Evolutionary conservation across 2,797 vertebrate genomes (phyloP), one percentile per base, ranked within the genome.

Genomic region (Rhodeus uyekii): DNA sequence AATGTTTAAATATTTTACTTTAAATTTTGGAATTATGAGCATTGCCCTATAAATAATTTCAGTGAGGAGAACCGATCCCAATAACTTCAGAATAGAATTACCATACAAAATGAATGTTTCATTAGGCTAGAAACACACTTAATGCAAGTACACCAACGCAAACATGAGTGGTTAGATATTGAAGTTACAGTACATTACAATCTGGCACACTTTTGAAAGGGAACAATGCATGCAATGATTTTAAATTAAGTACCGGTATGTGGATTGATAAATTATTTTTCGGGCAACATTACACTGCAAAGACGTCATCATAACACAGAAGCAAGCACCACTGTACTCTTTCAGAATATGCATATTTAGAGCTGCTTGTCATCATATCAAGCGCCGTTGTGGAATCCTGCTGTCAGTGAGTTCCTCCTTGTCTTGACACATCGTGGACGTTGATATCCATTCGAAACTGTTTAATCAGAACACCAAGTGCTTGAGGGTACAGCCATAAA

Each of bases 401-500:
- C n/a, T 76, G 75, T 81, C 69, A 42, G 18, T 27, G 53, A 8
- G 32, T 65, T 75, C 19, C 36, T 75, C 44, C 24, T 53, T 29
- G 46, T 72, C 39, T 48, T 64, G 39, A 78, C 75, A 69, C n/a
- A 78, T 27, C 16, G 60, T 42, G 38, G 44, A 75, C 65, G 48
- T 61, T 68, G 81, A 76, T 63, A 80, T 55, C 67, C 71, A 67
- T 53, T 48, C 13, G 9, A 69, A 38, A 60, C 39, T 42, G 71
- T 76, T 82, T 53, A 85, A 75, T 73, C 60, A 83, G 29, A 83
- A 81, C 71, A 55, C 4, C n/a, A 58, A 61, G 42, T 32, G 86
- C 84, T 87, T 24, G 29, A 64, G 78, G 84, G 81, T 36, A 83
- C 12, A 86, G 36, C 77, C 72, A 50, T 82, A 76, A 85, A 85